Base-by-base conservation (phyloP, 2,888 invertebrate genomes). In the Polyommatus icarus region DNA sequence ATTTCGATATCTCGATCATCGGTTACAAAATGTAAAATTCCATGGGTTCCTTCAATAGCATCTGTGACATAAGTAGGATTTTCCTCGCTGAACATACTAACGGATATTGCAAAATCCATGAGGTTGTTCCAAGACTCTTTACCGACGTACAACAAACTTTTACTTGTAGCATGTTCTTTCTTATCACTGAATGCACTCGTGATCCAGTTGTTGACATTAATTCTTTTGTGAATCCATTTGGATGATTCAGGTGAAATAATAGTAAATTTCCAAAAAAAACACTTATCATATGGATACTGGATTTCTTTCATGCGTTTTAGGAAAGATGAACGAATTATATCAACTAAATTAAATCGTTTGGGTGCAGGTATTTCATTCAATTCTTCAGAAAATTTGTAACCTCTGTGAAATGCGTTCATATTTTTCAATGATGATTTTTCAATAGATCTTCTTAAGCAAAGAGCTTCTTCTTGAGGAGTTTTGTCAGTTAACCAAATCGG, bases 261-360 rank as follows among this genome's bases (percentile, higher is more conserved):
- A 6, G 95, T 93, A 54, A 96, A 86, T 89, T 96, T 96, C 96
- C 96, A 96, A 86, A 93, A 86, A 86, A 91, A 87, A 83, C 89
- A 89, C 87, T 91, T 89, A 83, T 91, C 85, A 84, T 93, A 86
- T 81, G 86, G 90, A 85, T 89, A 93, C 83, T 83, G 89, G 76
- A 90, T 94, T 89, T 89, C 94, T 87, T 89, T 94, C 93, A 87
- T 95, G 76, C 88, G 94, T 90, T 86, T 93, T 79, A 90, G 87
- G 82, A 90, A 88, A 80, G 87, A 90, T 79, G 88, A 93, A 83
- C 87, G 93, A 84, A 89, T 95, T 82, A 86, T 91, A 88, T 88
- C 95, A 88, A 93, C 89, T 2, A 94, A 84, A 79, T 93, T 90
- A 77, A 88, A 92, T 8, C 87, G 85, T 76, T 90, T 85, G 20